Evolutionary conservation across 2,113 vertebrate genomes (phyloP), one percentile per base, ranked within the genome.

Genomic region (Vimba vimba): DNA sequence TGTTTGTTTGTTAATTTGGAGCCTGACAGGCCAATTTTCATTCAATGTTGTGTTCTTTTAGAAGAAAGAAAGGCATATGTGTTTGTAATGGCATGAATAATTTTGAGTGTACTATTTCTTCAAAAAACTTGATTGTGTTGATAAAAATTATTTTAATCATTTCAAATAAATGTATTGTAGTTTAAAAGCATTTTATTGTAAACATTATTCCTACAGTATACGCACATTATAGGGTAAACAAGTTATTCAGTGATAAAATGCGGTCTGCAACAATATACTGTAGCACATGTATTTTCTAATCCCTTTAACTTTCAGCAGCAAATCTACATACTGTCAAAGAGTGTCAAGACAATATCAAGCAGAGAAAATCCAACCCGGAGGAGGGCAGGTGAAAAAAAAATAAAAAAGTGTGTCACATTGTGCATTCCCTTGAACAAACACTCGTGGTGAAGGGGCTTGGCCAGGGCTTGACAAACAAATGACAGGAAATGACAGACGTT

Each of bases 321-420:
- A 84, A 95, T 94, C 94, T 94, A 94, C 93, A 95, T 93, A 91
- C 93, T 95, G 94, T 94, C 94, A 94, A 94, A 92, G 92, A 93
- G 92, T 94, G 92, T 94, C 94, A 94, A 91, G 83, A 91, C 91
- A 93, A 89, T 94, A 92, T 94, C 94, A 94, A 94, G 93, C 90
- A 90, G 88, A 92, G 92, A 89, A 92, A 92, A 91, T 91, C 88
- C 71, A 92, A 94, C 90, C 91, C 91, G 91, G 92, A 89, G 78
- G 88, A 76, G 81, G 85, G 68, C 75, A 71, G 81, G 73, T 77
- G 47, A 23, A 73, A 81, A 55, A 19, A 69, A 19, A 55, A n/a
- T n/a, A n/a, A 81, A 64, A 52, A 78, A 84, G 82, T 87, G 77
- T 85, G 66, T 47, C 83, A 83, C 79, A 57, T 33, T 57, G 59